Evolutionary conservation across 2,888 invertebrate species (phyloP), one percentile per base, ranked within the genome.

Genomic region (Lycaena phlaeas): DNA sequence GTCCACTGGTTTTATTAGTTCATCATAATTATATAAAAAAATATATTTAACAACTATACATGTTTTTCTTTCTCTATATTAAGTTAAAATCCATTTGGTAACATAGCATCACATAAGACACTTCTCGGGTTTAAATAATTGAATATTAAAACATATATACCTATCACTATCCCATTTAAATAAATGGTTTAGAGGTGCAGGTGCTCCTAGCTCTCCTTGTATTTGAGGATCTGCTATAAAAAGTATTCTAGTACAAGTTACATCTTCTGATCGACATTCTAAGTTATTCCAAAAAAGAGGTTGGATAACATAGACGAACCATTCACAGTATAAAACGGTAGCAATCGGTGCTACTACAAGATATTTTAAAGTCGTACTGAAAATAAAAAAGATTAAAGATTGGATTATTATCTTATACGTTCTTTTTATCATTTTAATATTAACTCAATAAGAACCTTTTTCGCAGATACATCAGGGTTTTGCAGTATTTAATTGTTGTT

Each of bases 191-290:
- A 92, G 79, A 34, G 87, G 85, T 40, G 87, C 84, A 2, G 88
- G 75, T 40, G 94, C 95, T 57, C 91, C 89, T 27, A 86, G 73
- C 51, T 93, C 90, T 0, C 97, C 98, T 52, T 96, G 88, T 45
- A 98, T 88, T 74, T 98, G 98, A 11, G 97, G 97, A 75, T 98
- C 98, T 4, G 96, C 95, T 38, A 95, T 90, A 38, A 93, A 86
- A 36, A 93, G 67, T 41, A 93, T 78, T 55, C 86, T 88, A 3
- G 89, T 87, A 52, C 91, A 91, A 41, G 86, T 81, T 0, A 50
- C 38, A 25, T 68, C 68, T n/a, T 60, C 44, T 6, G 39, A 25
- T 4, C 51, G 42, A 76, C 89, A 90, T 42, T 73, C 63, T 18
- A 86, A 57, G 10, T 70, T 64, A 38, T 78, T 70, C 71, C 88